A percentile compares a stretch with the other conserved stretches of the same genome.
Evolutionary conservation across 92 coral and sea anemone genomes (phyloP).

Genomic region (Chrysogorgia sp.): DNA sequence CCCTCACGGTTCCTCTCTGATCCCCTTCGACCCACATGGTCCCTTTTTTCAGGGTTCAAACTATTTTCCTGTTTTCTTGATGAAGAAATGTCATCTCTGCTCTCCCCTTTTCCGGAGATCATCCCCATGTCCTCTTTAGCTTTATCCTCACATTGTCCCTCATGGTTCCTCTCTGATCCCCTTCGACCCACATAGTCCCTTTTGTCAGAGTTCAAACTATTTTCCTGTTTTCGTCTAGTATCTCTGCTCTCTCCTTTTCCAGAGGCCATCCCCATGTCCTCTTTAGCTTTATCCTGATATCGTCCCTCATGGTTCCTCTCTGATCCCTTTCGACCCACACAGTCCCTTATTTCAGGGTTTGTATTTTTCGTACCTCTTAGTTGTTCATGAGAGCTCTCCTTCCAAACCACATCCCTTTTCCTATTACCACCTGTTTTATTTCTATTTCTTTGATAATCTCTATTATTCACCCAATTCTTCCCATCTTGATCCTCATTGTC

Average conservation of each 20-base stretch:
- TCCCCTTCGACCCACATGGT: too few species aligned
- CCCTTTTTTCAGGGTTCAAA: not conserved
- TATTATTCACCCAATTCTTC: slow-evolving; percentile 4
- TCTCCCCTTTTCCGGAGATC: too few species aligned
- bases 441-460: not conserved
- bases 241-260: too few species aligned
- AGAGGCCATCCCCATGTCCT: not conserved
- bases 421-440: not conserved
- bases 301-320: not conserved
- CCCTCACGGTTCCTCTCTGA: too few species aligned
- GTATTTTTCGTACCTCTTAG: not conserved
- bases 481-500: not conserved
- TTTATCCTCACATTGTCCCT: too few species aligned
- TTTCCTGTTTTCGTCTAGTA: too few species aligned
- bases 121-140: too few species aligned
- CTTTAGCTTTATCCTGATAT: not conserved
- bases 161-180: not conserved
- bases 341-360: not conserved
- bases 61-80: not conserved
- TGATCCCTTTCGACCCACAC: not conserved
- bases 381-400: not conserved
- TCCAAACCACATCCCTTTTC: not conserved
- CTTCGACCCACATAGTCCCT: too few species aligned
- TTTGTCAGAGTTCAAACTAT: too few species aligned
- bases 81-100: not conserved